phyloP scores from a whole-genome alignment of 2,888 invertebrate genomes.

The Synergus umbraculus region DNA sequence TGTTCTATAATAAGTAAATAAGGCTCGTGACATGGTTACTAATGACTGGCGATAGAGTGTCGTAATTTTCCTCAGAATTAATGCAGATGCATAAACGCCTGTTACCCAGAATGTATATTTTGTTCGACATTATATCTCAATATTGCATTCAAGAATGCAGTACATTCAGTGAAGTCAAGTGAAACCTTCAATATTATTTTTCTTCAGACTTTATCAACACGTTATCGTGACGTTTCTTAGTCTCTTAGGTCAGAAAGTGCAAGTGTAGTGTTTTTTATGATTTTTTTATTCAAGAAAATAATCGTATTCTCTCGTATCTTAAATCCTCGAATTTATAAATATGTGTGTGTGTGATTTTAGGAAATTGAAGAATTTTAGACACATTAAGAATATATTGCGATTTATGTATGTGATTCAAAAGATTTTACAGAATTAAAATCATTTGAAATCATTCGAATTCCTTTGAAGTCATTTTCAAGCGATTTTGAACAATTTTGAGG shows the following conservation, averaged over 20 bases:
- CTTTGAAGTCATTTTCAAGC: too few relatives aligned
- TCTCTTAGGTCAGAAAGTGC: neutral
- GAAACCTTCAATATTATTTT: slow-evolving; percentile 26
- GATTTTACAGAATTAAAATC: too few relatives aligned
- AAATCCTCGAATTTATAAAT: neutral
- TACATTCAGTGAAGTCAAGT: slow-evolving; percentile 21
- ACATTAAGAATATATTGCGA: too few relatives aligned
- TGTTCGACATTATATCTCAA: slow-evolving; percentile 14
- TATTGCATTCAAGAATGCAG: slow-evolving; percentile 21
- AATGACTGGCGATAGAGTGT: slow-evolving; percentile 32
- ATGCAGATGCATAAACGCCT: slow-evolving; percentile 25
- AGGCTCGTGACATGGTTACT: slow-evolving; percentile 25
- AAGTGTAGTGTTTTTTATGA: neutral
- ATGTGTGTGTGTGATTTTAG: too few relatives aligned
- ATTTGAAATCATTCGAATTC: too few relatives aligned
- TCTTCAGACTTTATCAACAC: neutral
- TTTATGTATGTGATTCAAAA: too few relatives aligned
- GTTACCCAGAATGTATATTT: slow-evolving; percentile 18
- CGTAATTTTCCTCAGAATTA: slow-evolving; percentile 33
- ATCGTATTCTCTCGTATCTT: neutral
- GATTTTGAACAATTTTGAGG: too few relatives aligned
- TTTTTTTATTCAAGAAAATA: neutral
- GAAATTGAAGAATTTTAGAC: too few relatives aligned
- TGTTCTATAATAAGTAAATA: slow-evolving; percentile 38
- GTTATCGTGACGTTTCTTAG: slow-evolving; percentile 30